Percentiles rank a stretch among this genome's conserved stretches.
Conservation (phyloP, 2,888 invertebrate genomes). For the Leistus spinibarbis region DNA sequence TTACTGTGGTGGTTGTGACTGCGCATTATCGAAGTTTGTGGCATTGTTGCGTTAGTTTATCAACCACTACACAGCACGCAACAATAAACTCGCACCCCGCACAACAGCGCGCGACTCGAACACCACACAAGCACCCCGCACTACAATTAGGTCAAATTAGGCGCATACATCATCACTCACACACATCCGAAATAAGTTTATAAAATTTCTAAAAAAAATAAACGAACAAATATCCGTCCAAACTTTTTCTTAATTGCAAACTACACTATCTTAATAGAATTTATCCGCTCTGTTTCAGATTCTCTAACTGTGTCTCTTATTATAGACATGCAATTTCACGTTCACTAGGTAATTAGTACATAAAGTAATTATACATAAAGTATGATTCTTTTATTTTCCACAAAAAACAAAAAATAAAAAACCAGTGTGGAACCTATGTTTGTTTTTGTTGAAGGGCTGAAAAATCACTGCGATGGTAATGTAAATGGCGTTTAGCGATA, state of each 20-base stretch:
- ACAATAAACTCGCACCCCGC: constrained; percentile 10
- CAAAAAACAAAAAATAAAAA: too few relatives aligned
- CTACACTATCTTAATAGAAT: background rate
- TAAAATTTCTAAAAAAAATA: background rate
- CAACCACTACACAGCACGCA: constrained; percentile 31
- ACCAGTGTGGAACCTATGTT: background rate
- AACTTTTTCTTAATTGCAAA: background rate
- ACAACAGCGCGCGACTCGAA: constrained; percentile 8
- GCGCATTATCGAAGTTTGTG: constrained; percentile 33
- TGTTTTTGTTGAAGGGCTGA: background rate
- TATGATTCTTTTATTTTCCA: background rate
- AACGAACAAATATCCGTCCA: background rate
- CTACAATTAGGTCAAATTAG: constrained; percentile 2
- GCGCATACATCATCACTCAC: constrained; percentile 3
- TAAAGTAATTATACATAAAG: background rate
- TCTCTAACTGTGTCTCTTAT: constrained; percentile 4
- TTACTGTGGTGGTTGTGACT: constrained; percentile 42
- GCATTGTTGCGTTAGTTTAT: constrained; percentile 43
- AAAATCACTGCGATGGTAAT: background rate
- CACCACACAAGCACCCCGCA: background rate
- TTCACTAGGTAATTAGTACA: constrained; percentile 12
- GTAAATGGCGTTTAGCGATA: background rate
- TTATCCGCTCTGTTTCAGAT: constrained; percentile 7
- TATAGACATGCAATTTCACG: constrained; percentile 2
- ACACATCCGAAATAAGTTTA: background rate